Conservation (phyloP, 2,113 vertebrate species). For the Macrotus californicus region DNA sequence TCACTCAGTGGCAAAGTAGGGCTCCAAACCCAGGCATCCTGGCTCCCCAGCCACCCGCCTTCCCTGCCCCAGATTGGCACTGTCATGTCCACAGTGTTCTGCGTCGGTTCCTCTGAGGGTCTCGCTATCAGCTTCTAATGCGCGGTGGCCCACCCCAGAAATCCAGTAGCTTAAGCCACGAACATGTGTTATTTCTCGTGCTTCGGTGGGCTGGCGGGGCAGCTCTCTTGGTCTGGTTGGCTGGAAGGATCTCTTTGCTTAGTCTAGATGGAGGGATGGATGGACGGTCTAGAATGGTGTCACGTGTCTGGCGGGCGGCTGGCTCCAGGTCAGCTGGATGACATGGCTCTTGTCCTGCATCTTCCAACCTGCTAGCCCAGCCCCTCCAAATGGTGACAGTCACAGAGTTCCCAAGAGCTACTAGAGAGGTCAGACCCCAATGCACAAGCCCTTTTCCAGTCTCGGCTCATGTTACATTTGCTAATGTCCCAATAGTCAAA, state of each 20-base stretch:
- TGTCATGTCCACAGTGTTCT: background rate
- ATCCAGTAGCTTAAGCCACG: background rate
- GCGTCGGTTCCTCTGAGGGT: background rate
- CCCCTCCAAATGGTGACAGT: background rate
- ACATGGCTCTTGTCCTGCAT: background rate
- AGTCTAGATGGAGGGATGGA: background rate
- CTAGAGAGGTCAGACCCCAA: background rate
- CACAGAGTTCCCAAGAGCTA: background rate
- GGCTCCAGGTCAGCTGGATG: background rate
- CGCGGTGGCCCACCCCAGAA: background rate
- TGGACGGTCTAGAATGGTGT: background rate
- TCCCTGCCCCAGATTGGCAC: background rate
- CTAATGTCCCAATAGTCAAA: background rate
- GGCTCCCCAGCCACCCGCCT: background rate
- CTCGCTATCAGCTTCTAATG: background rate
- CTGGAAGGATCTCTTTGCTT: background rate
- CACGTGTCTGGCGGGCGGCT: background rate
- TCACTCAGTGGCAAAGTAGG: background rate
- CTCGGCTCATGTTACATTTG: background rate
- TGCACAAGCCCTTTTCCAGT: background rate
- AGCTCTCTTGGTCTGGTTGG: background rate
- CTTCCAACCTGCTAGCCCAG: background rate
- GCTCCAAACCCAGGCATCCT: background rate
- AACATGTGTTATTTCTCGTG: background rate
- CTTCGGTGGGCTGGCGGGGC: no score